Percentiles rank a stretch among this genome's conserved stretches.
Evolutionary conservation across 2,113 vertebrate species (phyloP).

Genomic region (Symphodus melops): DNA sequence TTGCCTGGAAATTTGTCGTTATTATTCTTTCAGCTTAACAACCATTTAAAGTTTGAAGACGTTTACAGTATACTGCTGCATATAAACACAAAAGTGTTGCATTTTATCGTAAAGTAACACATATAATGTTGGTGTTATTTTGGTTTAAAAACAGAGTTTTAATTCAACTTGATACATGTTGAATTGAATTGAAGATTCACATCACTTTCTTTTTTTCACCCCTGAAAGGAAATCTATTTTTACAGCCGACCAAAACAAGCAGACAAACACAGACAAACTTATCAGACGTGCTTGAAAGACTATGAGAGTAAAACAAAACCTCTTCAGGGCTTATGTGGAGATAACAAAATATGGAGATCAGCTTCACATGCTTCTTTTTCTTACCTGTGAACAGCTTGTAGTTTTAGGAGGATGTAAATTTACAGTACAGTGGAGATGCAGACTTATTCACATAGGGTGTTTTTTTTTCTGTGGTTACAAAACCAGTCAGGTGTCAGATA

Average conservation of each 20-base stretch:
- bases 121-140: not conserved
- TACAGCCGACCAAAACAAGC: too few species aligned
- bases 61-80: too few species aligned
- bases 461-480: conserved; percentile 16
- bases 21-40: not conserved
- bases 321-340: too few species aligned
- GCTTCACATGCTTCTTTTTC: not conserved
- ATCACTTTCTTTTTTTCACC: too few species aligned
- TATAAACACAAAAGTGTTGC: not conserved
- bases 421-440: not conserved
- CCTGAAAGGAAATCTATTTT: too few species aligned
- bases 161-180: not conserved
- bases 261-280: too few species aligned
- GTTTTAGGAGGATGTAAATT: not conserved
- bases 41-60: not conserved
- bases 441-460: not conserved
- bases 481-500: conserved; percentile 31
- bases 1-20: not conserved
- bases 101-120: not conserved
- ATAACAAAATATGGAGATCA: too few species aligned
- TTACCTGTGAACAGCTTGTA: not conserved
- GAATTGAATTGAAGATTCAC: not conserved
- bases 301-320: too few species aligned
- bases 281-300: too few species aligned
- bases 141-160: not conserved